Percentiles rank a stretch among this genome's conserved stretches.
Conservation (phyloP, 2,888 invertebrate species). For the Blastobasis adustella region DNA sequence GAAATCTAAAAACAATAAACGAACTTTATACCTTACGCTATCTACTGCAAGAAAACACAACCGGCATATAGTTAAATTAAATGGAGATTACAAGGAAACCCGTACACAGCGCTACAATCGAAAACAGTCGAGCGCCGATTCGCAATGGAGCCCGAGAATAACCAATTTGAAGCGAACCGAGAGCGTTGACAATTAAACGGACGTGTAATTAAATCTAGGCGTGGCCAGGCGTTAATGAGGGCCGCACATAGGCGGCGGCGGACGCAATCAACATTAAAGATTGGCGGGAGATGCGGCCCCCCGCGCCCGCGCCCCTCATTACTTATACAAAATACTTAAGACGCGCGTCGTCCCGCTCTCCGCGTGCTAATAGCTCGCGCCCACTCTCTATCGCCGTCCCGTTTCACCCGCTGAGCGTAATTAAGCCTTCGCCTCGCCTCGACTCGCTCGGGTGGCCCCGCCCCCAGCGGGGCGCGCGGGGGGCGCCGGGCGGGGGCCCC, state of each 20-base stretch:
- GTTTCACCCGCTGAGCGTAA: slow-evolving; percentile 67
- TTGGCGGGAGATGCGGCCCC: slow-evolving; percentile 72
- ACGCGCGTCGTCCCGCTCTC: slow-evolving; percentile 77
- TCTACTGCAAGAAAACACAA: too few relatives aligned
- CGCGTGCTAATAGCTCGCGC: slow-evolving; percentile 80
- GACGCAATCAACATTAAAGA: slow-evolving; percentile 73
- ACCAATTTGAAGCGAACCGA: slow-evolving; percentile 33
- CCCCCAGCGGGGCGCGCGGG: slow-evolving; percentile 38
- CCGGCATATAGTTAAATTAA: too few relatives aligned
- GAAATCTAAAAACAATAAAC: too few relatives aligned
- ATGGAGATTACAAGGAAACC: too few relatives aligned
- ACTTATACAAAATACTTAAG: slow-evolving; percentile 77
- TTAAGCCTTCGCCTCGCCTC: slow-evolving; percentile 72
- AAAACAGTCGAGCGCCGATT: slow-evolving; percentile 17
- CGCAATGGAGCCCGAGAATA: slow-evolving; percentile 36
- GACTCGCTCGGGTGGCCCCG: slow-evolving; percentile 58
- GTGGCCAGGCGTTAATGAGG: slow-evolving; percentile 71
- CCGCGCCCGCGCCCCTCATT: slow-evolving; percentile 73
- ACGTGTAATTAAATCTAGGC: slow-evolving; percentile 69
- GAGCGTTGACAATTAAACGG: slow-evolving; percentile 53
- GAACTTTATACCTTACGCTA: too few relatives aligned
- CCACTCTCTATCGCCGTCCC: slow-evolving; percentile 71
- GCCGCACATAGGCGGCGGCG: slow-evolving; percentile 67
- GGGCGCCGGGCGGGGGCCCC: slow-evolving; percentile 15
- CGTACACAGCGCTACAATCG: too few relatives aligned